Conservation (phyloP, 2,888 invertebrate genomes). For the Cataglyphis livida region DNA sequence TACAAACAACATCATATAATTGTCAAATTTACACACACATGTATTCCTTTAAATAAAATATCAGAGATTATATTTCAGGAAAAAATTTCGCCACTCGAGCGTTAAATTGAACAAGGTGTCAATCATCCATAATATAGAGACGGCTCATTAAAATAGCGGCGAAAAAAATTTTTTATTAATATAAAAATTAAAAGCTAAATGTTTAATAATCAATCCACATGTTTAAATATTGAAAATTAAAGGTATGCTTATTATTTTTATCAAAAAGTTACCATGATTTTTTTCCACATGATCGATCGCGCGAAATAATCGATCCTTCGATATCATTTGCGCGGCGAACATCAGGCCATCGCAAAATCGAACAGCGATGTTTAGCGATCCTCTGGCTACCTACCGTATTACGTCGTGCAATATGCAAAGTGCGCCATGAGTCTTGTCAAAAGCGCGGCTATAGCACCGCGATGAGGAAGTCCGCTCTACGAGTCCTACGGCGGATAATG, state of each 20-base stretch:
- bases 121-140: neutral
- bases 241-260: neutral
- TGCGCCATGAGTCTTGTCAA: conserved; percentile 17
- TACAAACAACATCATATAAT: neutral
- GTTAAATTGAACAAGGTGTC: conserved; percentile 3
- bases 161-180: neutral
- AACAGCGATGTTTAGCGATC: conserved; percentile 61
- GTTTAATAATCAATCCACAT: neutral
- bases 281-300: conserved; percentile 17
- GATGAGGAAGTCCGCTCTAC: conserved; percentile 20
- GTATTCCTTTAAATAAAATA: neutral
- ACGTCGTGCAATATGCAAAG: conserved; percentile 68
- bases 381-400: conserved; percentile 55
- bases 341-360: conserved; percentile 52
- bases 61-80: neutral
- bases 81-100: neutral
- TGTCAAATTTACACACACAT: neutral
- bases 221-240: neutral
- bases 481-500: conserved; percentile 57
- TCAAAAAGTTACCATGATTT: neutral
- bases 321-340: conserved; percentile 27
- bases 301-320: conserved; percentile 21
- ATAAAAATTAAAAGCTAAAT: neutral
- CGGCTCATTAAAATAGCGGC: conserved; percentile 26
- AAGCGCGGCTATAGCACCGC: conserved; percentile 50